Evolutionary conservation across 2,888 invertebrate genomes (phyloP).

Genomic region (Strigamia crassipes): DNA sequence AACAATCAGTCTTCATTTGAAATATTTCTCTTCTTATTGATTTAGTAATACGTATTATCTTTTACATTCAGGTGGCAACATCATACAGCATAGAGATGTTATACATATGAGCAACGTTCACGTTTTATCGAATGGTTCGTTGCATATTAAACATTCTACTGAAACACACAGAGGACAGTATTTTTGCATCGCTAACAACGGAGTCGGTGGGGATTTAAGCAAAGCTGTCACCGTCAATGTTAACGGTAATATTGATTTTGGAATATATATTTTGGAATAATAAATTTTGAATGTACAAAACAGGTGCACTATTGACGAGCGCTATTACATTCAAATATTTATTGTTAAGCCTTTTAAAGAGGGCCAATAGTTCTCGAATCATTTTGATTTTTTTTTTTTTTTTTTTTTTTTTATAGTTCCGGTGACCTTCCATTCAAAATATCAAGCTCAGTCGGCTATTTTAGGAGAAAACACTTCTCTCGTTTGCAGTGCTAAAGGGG

Average conservation of each 20-base stretch:
- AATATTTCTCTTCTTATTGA: background rate
- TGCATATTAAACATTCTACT: constrained; percentile 44
- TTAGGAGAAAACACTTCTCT: constrained; percentile 45
- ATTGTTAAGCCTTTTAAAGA: no score
- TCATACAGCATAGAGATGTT: constrained; percentile 45
- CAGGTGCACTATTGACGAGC: background rate
- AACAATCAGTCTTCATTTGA: background rate
- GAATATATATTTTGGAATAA: background rate
- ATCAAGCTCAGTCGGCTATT: constrained; percentile 44
- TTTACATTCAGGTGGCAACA: constrained; percentile 7
- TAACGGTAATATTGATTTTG: constrained; percentile 55
- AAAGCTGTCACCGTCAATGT: constrained; percentile 59
- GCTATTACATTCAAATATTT: no score
- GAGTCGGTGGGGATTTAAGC: constrained; percentile 59
- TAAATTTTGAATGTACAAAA: background rate
- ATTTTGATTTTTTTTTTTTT: constrained; percentile 7
- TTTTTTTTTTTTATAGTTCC: constrained; percentile 43
- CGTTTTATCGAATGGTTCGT: constrained; percentile 44
- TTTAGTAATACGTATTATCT: background rate
- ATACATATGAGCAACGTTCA: constrained; percentile 41
- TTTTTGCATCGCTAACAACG: constrained; percentile 59
- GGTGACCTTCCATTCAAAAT: constrained; percentile 45
- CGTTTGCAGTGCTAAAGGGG: constrained; percentile 45
- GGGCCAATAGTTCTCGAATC: background rate
- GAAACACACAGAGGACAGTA: constrained; percentile 56